A percentile compares a stretch with the other conserved stretches of the same genome.
Evolutionary conservation across 2,888 invertebrate genomes (phyloP).

Genomic region (Steromphala cineraria): DNA sequence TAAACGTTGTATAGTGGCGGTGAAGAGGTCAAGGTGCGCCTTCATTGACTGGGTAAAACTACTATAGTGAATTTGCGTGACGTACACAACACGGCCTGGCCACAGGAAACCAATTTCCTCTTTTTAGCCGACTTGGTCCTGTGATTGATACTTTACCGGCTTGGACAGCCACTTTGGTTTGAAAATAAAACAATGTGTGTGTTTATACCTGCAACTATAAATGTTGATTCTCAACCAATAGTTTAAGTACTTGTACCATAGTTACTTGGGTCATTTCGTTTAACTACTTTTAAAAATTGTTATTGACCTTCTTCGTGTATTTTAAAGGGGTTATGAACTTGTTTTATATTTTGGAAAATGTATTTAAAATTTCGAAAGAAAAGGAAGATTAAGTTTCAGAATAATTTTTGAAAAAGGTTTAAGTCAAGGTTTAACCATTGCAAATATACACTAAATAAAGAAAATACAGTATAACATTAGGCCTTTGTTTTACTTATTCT

Average conservation of each 20-base stretch:
- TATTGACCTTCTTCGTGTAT: no score
- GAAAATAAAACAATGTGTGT: neutral
- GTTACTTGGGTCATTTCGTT: neutral
- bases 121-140: neutral
- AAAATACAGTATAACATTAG: no score
- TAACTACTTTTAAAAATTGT: no score
- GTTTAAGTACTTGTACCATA: neutral
- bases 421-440: no score
- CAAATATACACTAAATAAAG: no score
- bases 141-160: conserved; percentile 3
- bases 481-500: no score
- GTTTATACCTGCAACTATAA: neutral
- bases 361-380: no score
- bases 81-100: neutral
- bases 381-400: no score
- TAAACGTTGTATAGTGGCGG: neutral
- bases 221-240: neutral
- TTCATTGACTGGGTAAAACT: conserved; percentile 4
- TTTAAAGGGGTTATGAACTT: no score
- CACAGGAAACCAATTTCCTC: conserved; percentile 15
- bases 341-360: no score
- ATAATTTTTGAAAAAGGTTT: no score
- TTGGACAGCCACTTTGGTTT: neutral
- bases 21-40: conserved; percentile 16
- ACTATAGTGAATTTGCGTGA: conserved; percentile 3